A percentile compares a stretch with the other conserved stretches of the same genome.
Evolutionary conservation across 2,113 vertebrate species (phyloP).

Genomic region (Thalassarche chlororhynchos): DNA sequence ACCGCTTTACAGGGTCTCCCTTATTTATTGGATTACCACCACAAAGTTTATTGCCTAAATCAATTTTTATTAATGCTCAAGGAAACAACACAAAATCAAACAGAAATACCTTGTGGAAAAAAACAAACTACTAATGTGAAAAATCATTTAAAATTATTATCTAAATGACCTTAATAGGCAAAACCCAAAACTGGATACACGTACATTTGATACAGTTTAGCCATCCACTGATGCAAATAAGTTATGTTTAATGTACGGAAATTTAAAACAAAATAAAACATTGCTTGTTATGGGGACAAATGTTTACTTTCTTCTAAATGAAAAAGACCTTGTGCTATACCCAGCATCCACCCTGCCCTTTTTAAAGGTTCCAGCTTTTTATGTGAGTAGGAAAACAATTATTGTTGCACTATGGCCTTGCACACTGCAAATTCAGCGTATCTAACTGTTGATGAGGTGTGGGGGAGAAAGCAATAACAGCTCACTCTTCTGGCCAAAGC

Average conservation of each 20-base stretch:
- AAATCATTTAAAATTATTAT: neutral
- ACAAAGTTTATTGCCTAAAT: neutral
- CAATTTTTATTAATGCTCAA: neutral
- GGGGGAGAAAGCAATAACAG: neutral
- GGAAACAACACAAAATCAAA: slow-evolving; percentile 2
- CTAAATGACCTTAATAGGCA: neutral
- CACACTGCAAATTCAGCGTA: neutral
- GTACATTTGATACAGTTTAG: neutral
- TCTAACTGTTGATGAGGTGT: too few relatives aligned
- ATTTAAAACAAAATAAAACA: neutral
- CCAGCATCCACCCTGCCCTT: neutral
- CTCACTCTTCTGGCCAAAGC: neutral
- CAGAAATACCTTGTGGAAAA: neutral
- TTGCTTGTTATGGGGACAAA: neutral
- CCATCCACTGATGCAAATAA: neutral
- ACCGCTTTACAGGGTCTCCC: neutral
- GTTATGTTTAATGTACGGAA: neutral
- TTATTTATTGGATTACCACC: neutral
- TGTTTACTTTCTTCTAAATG: neutral
- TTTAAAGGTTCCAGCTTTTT: neutral
- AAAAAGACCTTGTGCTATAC: neutral
- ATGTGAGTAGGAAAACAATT: neutral
- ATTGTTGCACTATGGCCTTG: neutral
- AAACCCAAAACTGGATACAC: neutral
- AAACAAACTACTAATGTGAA: neutral